phyloP scores from a whole-genome alignment of 2,888 invertebrate genomes.

The Phorcus lineatus region DNA sequence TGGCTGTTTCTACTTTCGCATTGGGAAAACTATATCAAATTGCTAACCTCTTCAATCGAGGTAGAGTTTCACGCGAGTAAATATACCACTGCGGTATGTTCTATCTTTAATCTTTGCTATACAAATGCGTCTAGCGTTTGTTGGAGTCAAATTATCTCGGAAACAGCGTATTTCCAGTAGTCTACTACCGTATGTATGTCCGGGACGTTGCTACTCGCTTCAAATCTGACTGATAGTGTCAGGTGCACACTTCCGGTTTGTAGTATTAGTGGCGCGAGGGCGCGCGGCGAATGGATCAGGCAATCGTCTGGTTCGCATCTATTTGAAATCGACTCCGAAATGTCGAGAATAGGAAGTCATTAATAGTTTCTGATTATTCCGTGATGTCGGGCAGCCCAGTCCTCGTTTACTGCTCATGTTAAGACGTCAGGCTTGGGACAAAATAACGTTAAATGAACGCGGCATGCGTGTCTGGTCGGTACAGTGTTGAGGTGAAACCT shows the following conservation, averaged over 20 bases:
- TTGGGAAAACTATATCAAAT: background rate
- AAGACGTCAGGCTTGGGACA: background rate
- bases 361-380: conserved; percentile 20
- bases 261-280: conserved; percentile 12
- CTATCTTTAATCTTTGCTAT: background rate
- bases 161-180: background rate
- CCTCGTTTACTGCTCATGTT: conserved; percentile 6
- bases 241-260: conserved; percentile 25
- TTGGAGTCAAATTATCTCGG: conserved; percentile 21
- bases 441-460: background rate
- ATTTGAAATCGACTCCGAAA: conserved; percentile 22
- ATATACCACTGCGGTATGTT: background rate
- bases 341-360: conserved; percentile 22
- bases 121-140: conserved; percentile 5
- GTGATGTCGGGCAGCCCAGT: background rate
- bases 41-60: background rate
- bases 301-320: background rate
- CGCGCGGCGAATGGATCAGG: conserved; percentile 11
- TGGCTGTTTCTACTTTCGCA: background rate
- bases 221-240: conserved; percentile 21
- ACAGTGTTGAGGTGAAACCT: background rate
- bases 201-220: background rate
- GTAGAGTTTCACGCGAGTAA: conserved; percentile 12
- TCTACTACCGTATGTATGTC: background rate
- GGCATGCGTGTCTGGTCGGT: background rate